Percentiles rank a stretch among this genome's conserved stretches.
These are phyloP conservation scores for Dryobates pubescens DNA, from an alignment of 2,797 vertebrate species.

Conservation along the genomic window DNA sequence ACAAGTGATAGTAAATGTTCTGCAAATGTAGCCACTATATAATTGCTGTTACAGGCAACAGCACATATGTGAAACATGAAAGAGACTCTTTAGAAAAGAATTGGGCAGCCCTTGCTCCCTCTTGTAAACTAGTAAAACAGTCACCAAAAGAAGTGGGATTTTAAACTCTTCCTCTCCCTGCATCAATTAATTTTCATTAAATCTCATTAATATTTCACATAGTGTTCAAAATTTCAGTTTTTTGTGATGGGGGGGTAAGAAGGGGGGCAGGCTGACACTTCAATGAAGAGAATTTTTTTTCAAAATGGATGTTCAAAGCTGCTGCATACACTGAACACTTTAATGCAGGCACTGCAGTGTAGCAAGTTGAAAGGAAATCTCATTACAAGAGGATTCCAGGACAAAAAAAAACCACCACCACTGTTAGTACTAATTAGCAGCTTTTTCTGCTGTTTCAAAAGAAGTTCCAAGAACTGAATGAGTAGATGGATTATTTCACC, in stretches of 20 bases:
- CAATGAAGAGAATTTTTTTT: background rate
- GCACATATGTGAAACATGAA: background rate
- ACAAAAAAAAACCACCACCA: background rate
- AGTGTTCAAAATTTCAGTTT: background rate
- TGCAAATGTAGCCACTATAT: background rate
- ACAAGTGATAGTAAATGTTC: background rate
- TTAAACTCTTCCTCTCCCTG: background rate
- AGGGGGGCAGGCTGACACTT: background rate
- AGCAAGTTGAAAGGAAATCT: slow-evolving; percentile 48
- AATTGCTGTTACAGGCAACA: background rate
- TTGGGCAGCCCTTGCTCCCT: background rate
- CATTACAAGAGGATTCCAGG: slow-evolving; percentile 32
- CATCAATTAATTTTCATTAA: background rate
- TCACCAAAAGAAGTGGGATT: background rate
- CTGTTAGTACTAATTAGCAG: slow-evolving; percentile 40
- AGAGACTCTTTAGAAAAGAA: background rate
- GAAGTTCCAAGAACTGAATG: background rate
- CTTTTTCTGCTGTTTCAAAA: slow-evolving; percentile 34
- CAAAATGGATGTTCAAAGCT: slow-evolving; percentile 32
- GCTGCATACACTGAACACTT: background rate
- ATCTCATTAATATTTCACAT: slow-evolving; percentile 15
- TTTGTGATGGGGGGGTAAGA: background rate
- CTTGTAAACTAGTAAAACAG: background rate
- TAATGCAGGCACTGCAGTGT: background rate
- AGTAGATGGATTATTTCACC: background rate